Evolutionary conservation across 2,113 vertebrate genomes (phyloP).

Genomic region (Limnothrissa miodon): DNA sequence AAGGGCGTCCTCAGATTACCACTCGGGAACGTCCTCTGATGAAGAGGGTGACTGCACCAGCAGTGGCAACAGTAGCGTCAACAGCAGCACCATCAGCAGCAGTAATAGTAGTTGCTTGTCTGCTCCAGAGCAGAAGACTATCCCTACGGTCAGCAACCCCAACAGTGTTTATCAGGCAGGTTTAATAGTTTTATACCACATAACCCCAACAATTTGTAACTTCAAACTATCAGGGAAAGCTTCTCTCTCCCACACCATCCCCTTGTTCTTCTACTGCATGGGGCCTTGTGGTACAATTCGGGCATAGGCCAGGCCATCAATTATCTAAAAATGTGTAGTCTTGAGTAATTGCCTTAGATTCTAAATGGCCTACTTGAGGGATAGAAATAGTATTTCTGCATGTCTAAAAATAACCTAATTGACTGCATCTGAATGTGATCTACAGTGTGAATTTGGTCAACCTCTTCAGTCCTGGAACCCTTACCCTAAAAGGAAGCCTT

Average conservation of each 20-base stretch:
- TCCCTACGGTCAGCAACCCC: constrained; percentile 91
- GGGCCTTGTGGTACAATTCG: too few species aligned
- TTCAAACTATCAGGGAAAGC: too few species aligned
- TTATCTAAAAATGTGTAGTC: too few species aligned
- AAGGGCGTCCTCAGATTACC: constrained; percentile 73
- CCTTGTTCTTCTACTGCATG: too few species aligned
- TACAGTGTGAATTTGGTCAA: constrained; percentile 72
- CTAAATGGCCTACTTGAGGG: too few species aligned
- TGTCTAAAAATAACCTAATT: too few species aligned
- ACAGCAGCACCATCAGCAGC: constrained; percentile 39
- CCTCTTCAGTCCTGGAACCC: constrained; percentile 62
- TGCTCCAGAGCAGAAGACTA: constrained; percentile 62
- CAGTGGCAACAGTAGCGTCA: constrained; percentile 31
- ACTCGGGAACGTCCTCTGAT: constrained; percentile 76
- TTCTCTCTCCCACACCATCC: too few species aligned
- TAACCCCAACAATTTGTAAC: too few species aligned
- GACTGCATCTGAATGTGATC: neutral
- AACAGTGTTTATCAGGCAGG: constrained; percentile 92
- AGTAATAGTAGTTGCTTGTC: constrained; percentile 36
- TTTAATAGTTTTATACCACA: too few species aligned
- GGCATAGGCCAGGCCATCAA: too few species aligned
- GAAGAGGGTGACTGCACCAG: constrained; percentile 73
- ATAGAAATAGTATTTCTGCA: too few species aligned
- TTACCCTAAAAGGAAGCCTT: constrained; percentile 69
- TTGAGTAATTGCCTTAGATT: too few species aligned